Evolutionary conservation across 2,797 vertebrate genomes (phyloP), one percentile per base, ranked within the genome.

Genomic region (Lates japonicus): DNA sequence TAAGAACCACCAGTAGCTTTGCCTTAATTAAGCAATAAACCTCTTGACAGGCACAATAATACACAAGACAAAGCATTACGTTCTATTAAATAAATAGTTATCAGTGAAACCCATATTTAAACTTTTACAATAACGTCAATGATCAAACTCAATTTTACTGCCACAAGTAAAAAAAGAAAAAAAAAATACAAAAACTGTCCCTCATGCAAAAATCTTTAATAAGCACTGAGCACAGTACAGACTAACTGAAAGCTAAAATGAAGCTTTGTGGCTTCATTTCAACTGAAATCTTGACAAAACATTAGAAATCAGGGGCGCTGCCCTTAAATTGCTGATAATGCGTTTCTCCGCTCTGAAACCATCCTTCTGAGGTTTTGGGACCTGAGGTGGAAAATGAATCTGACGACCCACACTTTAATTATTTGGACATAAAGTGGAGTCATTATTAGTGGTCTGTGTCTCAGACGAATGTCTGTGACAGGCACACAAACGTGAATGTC

Each of bases 381-480:
- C 65, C 58, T 63, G 82, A 16, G 69, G 39, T 79, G 73, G 72
- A 85, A 88, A 92, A 90, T 82, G 61, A 90, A 91, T 79, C 66
- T 86, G 89, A 91, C 49, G 63, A 84, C 35, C 61, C 69, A 42
- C 70, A 77, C 78, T 93, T 92, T 87, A 92, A 90, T 93, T 79
- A 81, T 93, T 86, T 41, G 39, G 78, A 86, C 87, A 85, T 86
- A 84, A 90, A 92, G 75, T 59, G 22, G 60, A 80, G 55, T 82
- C 76, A 66, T 85, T 88, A 82, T 57, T 42, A 81, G 78, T 49
- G 37, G 57, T 33, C 62, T 78, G 63, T 81, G 81, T 85, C 83
- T 87, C 31, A 41, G 69, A 85, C 22, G 35, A 83, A 84, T 69
- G 67, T 83, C 76, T 78, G 22, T 46, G 74, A 76, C 66, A 81